Conservation (phyloP, 2,797 vertebrate genomes). For the Stomatorhinus walkeri region DNA sequence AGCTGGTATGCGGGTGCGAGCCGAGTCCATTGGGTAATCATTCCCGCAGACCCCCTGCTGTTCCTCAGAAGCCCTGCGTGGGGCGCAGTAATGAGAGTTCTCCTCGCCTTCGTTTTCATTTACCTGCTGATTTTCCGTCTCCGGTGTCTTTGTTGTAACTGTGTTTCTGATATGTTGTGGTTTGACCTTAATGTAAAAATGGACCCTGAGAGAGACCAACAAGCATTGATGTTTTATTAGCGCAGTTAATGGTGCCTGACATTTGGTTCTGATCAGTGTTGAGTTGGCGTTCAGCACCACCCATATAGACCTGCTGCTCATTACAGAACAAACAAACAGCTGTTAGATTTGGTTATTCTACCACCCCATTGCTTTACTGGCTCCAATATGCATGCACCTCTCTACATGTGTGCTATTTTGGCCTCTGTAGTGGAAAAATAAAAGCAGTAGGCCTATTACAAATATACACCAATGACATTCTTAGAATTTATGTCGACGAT, state of each 20-base stretch:
- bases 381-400: not conserved
- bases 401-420: not conserved
- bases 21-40: not conserved
- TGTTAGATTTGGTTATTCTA: not conserved
- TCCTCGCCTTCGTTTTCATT: not conserved
- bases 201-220: not conserved
- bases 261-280: constrained; percentile 18
- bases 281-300: not conserved
- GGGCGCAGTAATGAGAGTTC: constrained; percentile 11
- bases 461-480: not conserved
- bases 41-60: not conserved
- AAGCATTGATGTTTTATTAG: constrained; percentile 15
- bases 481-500: not conserved
- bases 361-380: not conserved
- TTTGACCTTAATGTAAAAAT: constrained; percentile 19
- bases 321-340: not conserved
- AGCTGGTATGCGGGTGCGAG: not conserved
- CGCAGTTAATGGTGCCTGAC: not conserved
- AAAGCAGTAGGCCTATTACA: not conserved
- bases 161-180: constrained; percentile 8
- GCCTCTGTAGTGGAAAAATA: not conserved
- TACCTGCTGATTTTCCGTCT: not conserved
- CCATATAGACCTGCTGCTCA: not conserved
- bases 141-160: not conserved
- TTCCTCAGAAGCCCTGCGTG: constrained; percentile 3